A percentile compares a stretch with the other conserved stretches of the same genome.
These are phyloP conservation scores for Onychomys leucogaster DNA, from an alignment of 2,797 vertebrate species.

Conservation along the genomic window DNA sequence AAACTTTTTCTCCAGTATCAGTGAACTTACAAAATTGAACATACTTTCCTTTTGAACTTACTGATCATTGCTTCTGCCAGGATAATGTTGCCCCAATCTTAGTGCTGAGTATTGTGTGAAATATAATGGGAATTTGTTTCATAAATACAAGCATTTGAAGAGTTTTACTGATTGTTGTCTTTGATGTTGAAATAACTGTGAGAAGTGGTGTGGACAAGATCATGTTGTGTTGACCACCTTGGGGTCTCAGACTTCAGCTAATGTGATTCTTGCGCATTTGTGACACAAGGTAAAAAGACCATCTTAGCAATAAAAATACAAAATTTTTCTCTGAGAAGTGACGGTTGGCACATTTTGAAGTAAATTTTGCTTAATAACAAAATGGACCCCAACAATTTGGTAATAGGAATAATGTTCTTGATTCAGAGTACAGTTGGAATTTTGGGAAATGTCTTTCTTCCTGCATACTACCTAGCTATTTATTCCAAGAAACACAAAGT, in stretches of 20 bases:
- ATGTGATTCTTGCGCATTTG: not conserved
- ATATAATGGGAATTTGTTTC: not conserved
- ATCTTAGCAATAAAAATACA: not conserved
- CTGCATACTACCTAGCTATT: not conserved
- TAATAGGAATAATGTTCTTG: not conserved
- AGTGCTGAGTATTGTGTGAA: not conserved
- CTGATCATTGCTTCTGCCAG: not conserved
- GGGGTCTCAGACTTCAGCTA: not conserved
- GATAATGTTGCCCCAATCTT: not conserved
- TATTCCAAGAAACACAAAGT: not conserved
- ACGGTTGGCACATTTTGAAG: not conserved
- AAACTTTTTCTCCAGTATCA: no score
- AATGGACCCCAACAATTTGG: not conserved
- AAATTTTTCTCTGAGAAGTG: not conserved
- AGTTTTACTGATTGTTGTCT: not conserved
- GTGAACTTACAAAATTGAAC: not conserved
- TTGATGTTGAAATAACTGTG: not conserved
- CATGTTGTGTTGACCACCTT: not conserved
- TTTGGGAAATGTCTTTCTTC: not conserved
- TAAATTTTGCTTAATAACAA: not conserved
- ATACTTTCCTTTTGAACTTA: not conserved
- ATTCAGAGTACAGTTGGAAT: not conserved
- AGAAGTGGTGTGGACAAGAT: not conserved
- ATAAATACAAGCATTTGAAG: not conserved
- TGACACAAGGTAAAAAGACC: not conserved